A percentile compares a stretch with the other conserved stretches of the same genome.
Conservation (phyloP, 2,113 vertebrate species). For the Callipepla squamata region DNA sequence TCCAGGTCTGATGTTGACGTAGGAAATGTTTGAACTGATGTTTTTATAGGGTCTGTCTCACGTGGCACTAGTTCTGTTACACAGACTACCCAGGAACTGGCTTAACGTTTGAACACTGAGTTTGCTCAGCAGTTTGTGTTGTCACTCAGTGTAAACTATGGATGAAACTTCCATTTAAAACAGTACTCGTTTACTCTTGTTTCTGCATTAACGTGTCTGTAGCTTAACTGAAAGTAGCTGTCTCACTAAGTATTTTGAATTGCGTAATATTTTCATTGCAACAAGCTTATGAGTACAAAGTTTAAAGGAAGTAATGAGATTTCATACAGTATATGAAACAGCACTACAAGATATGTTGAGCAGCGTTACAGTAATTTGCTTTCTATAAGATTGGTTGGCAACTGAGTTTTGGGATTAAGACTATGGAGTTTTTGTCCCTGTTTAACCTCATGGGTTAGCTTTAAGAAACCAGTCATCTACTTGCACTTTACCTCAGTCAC, state of each 20-base stretch:
- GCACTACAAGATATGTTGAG: neutral
- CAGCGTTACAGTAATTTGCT: neutral
- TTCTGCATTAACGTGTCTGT: neutral
- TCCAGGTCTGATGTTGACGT: neutral
- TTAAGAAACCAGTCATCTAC: neutral
- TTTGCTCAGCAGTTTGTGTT: neutral
- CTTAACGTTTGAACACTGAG: neutral
- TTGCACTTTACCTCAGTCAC: neutral
- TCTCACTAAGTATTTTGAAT: neutral
- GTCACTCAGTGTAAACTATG: conserved; percentile 18
- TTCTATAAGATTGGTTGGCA: neutral
- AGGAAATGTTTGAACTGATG: neutral
- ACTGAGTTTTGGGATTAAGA: neutral
- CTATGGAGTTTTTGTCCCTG: neutral
- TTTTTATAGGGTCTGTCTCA: neutral
- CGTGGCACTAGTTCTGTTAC: neutral
- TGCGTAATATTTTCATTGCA: neutral
- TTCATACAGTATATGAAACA: neutral
- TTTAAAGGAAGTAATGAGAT: neutral
- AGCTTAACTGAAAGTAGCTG: neutral
- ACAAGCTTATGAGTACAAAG: neutral
- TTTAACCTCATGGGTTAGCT: neutral
- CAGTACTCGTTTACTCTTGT: neutral
- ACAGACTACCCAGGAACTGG: neutral
- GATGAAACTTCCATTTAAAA: neutral